Conservation (phyloP, 2,113 vertebrate genomes). For the Rallus limicola region DNA sequence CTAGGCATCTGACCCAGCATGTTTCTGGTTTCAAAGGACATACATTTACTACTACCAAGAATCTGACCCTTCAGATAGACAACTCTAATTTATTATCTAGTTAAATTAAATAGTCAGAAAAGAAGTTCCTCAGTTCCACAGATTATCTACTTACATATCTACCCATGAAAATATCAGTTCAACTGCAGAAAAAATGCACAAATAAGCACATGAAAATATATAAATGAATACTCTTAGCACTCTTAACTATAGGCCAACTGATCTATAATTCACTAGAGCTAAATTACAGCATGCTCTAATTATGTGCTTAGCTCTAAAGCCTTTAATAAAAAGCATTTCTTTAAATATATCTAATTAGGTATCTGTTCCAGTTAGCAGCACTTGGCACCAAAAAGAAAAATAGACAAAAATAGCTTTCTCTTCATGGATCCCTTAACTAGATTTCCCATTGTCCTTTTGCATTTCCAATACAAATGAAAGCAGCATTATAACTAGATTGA, state of each 20-base stretch:
- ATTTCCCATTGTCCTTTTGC: neutral
- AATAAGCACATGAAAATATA: neutral
- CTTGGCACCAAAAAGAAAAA: slow-evolving; percentile 24
- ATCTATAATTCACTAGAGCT: slow-evolving; percentile 22
- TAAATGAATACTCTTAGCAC: neutral
- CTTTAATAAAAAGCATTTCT: slow-evolving; percentile 42
- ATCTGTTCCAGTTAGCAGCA: neutral
- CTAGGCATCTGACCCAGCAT: neutral
- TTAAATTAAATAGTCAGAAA: neutral
- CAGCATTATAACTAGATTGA: neutral
- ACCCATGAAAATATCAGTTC: neutral
- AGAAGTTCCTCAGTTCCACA: neutral
- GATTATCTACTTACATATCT: neutral
- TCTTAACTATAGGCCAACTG: neutral
- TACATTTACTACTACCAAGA: neutral
- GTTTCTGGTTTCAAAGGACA: fast-evolving
- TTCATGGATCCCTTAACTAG: neutral
- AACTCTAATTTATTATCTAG: neutral
- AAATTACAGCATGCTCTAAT: slow-evolving; percentile 20
- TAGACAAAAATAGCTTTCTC: neutral
- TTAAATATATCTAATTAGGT: slow-evolving; percentile 44
- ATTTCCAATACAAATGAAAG: neutral
- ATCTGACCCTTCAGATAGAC: neutral
- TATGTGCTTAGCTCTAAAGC: slow-evolving; percentile 46
- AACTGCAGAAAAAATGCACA: neutral